Evolutionary conservation across 2,113 vertebrate genomes (phyloP).

Genomic region (Perognathus longimembris): DNA sequence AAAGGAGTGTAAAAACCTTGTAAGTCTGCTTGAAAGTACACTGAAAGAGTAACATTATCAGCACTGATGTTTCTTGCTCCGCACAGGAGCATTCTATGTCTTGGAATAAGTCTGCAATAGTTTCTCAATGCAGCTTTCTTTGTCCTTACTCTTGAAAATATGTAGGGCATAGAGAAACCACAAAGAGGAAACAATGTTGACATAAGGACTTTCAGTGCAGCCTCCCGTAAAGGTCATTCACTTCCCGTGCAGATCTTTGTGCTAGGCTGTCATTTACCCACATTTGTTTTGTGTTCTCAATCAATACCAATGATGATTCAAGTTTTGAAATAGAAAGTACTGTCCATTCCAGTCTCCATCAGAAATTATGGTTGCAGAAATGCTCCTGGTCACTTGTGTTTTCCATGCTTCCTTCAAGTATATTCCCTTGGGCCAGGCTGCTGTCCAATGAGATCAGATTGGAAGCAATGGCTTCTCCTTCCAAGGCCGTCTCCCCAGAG

Average conservation of each 20-base stretch:
- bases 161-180: not conserved
- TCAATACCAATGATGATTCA: not conserved
- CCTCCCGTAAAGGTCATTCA: not conserved
- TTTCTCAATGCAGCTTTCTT: conserved; percentile 7
- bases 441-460: not conserved
- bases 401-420: not conserved
- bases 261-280: not conserved
- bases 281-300: not conserved
- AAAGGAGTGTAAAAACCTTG: conserved; percentile 7
- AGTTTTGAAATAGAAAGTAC: not conserved
- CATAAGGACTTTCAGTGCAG: not conserved
- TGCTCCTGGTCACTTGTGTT: not conserved
- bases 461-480: not conserved
- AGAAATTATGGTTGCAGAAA: not conserved
- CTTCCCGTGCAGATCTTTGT: not conserved
- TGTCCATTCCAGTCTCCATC: not conserved
- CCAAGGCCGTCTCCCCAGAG: not conserved
- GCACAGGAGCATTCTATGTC: not conserved
- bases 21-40: conserved; percentile 27
- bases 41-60: not conserved
- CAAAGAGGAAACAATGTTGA: not conserved
- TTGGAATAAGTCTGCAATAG: conserved; percentile 1
- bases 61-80: not conserved
- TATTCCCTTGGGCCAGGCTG: not conserved
- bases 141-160: not conserved